Base-by-base conservation (phyloP, 2,797 vertebrate genomes). In the Amniataba percoides region DNA sequence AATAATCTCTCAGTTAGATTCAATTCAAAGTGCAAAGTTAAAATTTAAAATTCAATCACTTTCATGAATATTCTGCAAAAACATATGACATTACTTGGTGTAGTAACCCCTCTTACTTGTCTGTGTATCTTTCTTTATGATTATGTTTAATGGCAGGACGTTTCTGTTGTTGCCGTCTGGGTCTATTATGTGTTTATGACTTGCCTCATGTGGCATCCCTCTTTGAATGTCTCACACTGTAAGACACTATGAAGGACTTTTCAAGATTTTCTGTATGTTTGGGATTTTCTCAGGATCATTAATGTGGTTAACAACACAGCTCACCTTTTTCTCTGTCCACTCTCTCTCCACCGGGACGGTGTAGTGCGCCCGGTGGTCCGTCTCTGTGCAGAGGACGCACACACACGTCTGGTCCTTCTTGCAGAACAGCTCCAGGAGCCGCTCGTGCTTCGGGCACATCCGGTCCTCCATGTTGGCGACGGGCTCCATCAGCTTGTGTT, bases 321-420 rank as follows among this genome's bases (percentile, higher is more conserved):
- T 83, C 61, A 96, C 95, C 94, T 94, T 95, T 42, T 94, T 96
- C 51, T 96, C 95, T 0, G 12, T 90, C 94, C 95, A 95, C 57
- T 95, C 95, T 1, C 95, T 84, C 86, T 96, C 95, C 21, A 96
- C 95, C 0, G 95, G 95, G 18, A 96, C 92, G 0, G 95, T 96
- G 88, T 95, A 95, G 86, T 96, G 95, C 0, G 93, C 83, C 71
- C 95, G 77, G 90, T 96, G 95, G 90, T 96, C 95, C 0, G 94
- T 95, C 90, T 96, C 95, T 0, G 94, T 95, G 56, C 95, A 96
- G 12, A 96, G 93, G n/a, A 96, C 95, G 18, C 95, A 96, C 65
- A 96, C 95, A 2, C 95, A 95, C 1, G 78, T 90, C 88, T 95
- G 94, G 51, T 96, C 95, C 72, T 94, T 95, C 92, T 95, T 95